Percentiles rank a stretch among this genome's conserved stretches.
Conservation (phyloP, 2,113 vertebrate species). For the Grammatotria lemairii region DNA sequence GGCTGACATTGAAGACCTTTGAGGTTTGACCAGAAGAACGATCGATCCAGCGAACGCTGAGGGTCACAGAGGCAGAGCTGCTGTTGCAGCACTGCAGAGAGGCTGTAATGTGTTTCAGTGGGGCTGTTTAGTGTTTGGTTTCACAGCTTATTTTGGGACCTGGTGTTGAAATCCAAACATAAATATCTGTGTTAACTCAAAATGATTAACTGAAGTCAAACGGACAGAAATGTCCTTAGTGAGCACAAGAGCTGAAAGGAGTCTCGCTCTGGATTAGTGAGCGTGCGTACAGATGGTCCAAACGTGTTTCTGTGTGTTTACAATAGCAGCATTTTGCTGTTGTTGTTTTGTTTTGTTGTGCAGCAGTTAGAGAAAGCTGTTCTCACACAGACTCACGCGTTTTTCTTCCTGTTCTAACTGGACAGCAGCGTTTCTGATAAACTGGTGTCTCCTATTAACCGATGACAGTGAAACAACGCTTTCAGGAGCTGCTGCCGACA, state of each 20-base stretch:
- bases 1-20: neutral
- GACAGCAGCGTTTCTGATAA: neutral
- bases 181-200: neutral
- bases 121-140: neutral
- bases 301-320: neutral
- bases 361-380: neutral
- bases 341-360: neutral
- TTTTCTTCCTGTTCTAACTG: fast-evolving
- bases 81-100: neutral
- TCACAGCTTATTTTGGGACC: neutral
- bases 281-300: neutral
- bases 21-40: neutral
- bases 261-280: neutral
- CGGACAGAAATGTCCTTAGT: neutral
- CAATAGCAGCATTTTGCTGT: neutral
- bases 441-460: neutral
- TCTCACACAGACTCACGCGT: neutral
- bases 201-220: neutral
- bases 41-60: neutral
- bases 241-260: neutral
- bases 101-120: neutral
- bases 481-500: neutral
- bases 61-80: neutral
- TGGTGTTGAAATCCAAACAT: neutral
- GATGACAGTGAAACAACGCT: neutral